Conservation (phyloP, 2,888 invertebrate species). For the Heliconius sara region DNA sequence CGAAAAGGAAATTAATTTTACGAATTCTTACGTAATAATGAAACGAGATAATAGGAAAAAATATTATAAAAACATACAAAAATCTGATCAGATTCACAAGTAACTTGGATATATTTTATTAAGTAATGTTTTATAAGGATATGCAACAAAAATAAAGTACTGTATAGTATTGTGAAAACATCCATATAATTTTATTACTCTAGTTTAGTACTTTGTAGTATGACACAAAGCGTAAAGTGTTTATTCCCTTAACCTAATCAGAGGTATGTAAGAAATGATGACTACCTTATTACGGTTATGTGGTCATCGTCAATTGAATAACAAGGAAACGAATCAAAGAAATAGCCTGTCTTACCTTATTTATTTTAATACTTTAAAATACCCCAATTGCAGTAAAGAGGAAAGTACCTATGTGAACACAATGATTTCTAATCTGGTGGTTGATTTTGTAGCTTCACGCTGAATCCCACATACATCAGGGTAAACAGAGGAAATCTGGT, state of each 20-base stretch:
- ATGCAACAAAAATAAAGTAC: background rate
- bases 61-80: background rate
- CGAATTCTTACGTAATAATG: background rate
- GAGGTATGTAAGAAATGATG: constrained; percentile 35
- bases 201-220: constrained; percentile 14
- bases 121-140: background rate
- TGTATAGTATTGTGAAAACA: background rate
- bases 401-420: background rate
- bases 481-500: too few relatives aligned
- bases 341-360: too few relatives aligned
- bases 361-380: too few relatives aligned
- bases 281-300: background rate
- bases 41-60: background rate
- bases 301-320: constrained; percentile 2
- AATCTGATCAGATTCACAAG: background rate
- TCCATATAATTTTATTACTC: background rate
- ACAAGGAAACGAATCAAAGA: background rate
- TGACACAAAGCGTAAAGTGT: constrained; percentile 33
- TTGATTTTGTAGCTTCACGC: too few relatives aligned
- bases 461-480: too few relatives aligned
- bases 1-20: background rate
- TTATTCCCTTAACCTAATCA: constrained; percentile 18
- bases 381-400: too few relatives aligned
- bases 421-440: too few relatives aligned
- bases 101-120: background rate